These are phyloP conservation scores for Azorinus chamasolen DNA, from an alignment of 2,888 invertebrate species.

Conservation along the genomic window DNA sequence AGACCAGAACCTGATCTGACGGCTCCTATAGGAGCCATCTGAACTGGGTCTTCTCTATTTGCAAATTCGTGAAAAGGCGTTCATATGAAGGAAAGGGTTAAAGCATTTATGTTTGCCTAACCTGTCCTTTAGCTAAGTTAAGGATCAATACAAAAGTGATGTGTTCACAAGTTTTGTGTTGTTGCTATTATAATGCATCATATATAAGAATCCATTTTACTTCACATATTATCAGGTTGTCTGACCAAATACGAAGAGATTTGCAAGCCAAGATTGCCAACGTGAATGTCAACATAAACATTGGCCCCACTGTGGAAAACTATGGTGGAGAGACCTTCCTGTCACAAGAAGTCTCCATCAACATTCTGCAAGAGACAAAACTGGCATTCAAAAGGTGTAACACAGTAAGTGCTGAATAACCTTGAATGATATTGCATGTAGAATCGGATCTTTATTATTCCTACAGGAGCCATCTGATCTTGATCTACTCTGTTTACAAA, in stretches of 20 bases:
- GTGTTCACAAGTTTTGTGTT: no score
- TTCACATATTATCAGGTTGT: constrained; percentile 10
- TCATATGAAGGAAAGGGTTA: no score
- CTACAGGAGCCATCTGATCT: no score
- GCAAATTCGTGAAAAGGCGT: no score
- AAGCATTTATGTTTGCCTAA: no score
- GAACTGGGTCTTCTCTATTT: no score
- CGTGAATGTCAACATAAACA: constrained; percentile 94
- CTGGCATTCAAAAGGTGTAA: constrained; percentile 96
- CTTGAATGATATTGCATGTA: not conserved
- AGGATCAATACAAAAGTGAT: no score
- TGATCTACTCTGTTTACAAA: no score
- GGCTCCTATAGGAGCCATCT: no score
- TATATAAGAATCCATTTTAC: not conserved
- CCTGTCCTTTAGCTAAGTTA: no score
- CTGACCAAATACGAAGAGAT: constrained; percentile 92
- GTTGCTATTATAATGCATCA: no score
- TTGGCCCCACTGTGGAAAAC: constrained; percentile 93
- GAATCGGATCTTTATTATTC: not conserved
- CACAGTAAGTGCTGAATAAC: constrained; percentile 88
- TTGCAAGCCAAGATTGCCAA: constrained; percentile 97
- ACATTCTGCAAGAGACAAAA: constrained; percentile 95
- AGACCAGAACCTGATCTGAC: no score
- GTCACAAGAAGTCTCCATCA: constrained; percentile 97
- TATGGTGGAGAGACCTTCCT: constrained; percentile 96